These are phyloP conservation scores for Euleptes europaea DNA, from an alignment of 2,113 vertebrate genomes.

Conservation along the genomic window DNA sequence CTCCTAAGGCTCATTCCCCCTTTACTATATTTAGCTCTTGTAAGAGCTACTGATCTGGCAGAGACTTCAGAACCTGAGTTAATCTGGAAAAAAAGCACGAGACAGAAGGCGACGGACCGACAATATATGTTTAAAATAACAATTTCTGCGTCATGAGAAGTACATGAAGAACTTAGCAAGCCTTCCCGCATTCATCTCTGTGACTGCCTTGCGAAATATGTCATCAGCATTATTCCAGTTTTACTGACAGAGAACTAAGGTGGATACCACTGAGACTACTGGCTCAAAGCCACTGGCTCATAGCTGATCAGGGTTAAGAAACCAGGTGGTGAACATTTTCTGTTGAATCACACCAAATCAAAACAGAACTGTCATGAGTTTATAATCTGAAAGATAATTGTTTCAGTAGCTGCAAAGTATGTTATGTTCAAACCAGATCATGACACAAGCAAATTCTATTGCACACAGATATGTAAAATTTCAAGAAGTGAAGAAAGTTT, in stretches of 20 bases:
- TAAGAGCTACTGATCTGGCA: rapidly evolving
- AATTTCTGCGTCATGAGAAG: background rate
- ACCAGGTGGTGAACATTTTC: background rate
- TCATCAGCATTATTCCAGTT: background rate
- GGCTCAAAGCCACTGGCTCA: background rate
- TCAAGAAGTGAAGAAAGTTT: too few species aligned
- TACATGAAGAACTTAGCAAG: background rate
- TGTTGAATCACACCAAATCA: background rate
- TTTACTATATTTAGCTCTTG: background rate
- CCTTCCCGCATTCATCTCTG: background rate
- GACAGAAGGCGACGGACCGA: background rate
- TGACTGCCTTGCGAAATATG: background rate
- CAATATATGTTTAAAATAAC: background rate
- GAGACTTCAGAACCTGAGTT: constrained; percentile 3
- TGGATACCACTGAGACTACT: background rate
- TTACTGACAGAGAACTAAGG: background rate
- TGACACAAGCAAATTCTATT: background rate
- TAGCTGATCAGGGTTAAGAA: background rate
- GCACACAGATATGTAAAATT: too few species aligned
- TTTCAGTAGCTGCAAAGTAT: background rate
- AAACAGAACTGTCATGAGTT: background rate
- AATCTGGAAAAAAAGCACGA: constrained; percentile 14
- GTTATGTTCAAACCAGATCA: background rate
- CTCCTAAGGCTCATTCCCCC: constrained; percentile 36
- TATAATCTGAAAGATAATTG: background rate